phyloP scores from a whole-genome alignment of 2,113 vertebrate species.

The Cheirogaleus medius region DNA sequence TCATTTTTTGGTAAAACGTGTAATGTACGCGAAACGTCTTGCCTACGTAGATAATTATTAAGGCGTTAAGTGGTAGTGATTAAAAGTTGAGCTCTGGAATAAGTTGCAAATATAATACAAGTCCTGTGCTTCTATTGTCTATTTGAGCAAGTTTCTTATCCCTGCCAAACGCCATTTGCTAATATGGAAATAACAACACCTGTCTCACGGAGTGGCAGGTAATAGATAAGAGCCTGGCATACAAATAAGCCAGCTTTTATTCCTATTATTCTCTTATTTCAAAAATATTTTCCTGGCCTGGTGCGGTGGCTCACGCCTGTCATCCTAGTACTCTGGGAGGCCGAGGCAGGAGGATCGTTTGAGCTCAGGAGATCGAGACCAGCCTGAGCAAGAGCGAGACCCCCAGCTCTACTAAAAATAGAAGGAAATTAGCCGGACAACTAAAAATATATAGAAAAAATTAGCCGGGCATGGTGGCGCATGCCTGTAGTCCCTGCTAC shows the following conservation, averaged over 20 bases:
- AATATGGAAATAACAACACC: not conserved
- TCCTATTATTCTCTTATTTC: not conserved
- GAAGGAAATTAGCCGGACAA: no score
- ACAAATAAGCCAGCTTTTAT: not conserved
- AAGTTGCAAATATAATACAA: not conserved
- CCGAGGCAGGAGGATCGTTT: no score
- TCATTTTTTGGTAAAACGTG: constrained; percentile 11
- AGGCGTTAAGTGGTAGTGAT: not conserved
- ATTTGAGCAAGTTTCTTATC: not conserved
- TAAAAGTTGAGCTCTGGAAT: not conserved
- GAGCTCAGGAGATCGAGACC: no score
- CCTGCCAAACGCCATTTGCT: not conserved
- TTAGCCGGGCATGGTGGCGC: no score
- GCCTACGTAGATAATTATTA: not conserved
- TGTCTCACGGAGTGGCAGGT: not conserved
- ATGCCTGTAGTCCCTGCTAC: no score
- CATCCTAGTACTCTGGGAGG: no score
- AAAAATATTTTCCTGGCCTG: not conserved
- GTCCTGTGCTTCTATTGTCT: not conserved
- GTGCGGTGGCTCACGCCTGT: no score
- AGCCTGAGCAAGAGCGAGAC: no score
- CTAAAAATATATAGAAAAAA: no score
- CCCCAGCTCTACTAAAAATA: no score
- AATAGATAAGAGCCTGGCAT: not conserved
- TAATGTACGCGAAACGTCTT: not conserved